Base-by-base conservation (phyloP, 2,797 vertebrate genomes). In the Ciconia nigra region DNA sequence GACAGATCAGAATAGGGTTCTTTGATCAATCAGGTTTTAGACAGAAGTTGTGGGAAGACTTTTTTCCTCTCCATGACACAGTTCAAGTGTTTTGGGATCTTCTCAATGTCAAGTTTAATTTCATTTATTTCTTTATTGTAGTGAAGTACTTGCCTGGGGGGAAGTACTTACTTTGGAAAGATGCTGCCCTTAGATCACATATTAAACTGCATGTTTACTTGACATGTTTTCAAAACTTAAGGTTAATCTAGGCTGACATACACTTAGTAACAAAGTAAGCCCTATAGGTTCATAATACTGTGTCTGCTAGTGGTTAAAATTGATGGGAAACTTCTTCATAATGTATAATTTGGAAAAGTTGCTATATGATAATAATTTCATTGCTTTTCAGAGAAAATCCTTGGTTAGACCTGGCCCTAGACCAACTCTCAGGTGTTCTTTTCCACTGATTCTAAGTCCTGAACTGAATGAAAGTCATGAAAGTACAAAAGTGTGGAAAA, bases 71-170 rank as follows among this genome's bases (percentile, higher is more conserved):
- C 62, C 22, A 26, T 82, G 55, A 79, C 80, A 70, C 33, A 37
- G 77, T 72, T 89, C 29, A 73, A 76, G 70, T 0, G 0, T 62
- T 94, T 58, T 31, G 88, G 86, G 86, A 94, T 95, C 58, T 89
- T 90, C 74, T 96, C 70, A 87, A 89, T 66, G 95, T 93, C 95
- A 94, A 46, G 22, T 94, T 84, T 86, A 86, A 92, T 95, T 92
- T 82, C 0, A 1, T 79, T 90, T 82, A 72, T 79, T 93, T 93
- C 62, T 96, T 93, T 79, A 72, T 69, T 35, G 16, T 49, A 79
- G 18, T 54, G 31, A 88, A 95, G 44, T 70, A 70, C 16, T 79
- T 79, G 37, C 5, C 7, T 59, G 28, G 9, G 33, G n/a, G 24
- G 61, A 94, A 94, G 90, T 66, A 69, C 49, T 79, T 94, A 39